Conservation (phyloP, 2,797 vertebrate genomes). For the Lepidocolaptes lacrymiger region DNA sequence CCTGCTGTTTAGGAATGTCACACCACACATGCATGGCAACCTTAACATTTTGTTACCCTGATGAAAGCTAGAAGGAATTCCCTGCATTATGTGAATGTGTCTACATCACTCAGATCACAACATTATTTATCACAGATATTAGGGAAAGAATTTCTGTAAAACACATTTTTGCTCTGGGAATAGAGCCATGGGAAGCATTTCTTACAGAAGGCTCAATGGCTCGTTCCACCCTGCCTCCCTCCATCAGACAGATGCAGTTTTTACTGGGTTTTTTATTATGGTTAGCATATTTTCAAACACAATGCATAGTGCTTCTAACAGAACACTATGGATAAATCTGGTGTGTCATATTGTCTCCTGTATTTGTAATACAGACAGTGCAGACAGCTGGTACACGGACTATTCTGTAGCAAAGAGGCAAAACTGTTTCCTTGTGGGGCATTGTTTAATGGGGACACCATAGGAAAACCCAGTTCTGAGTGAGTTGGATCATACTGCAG, state of each 20-base stretch:
- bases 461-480: not conserved
- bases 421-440: not conserved
- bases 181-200: not conserved
- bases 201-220: not conserved
- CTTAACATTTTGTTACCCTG: not conserved
- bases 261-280: not conserved
- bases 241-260: not conserved
- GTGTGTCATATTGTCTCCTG: not conserved
- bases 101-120: not conserved
- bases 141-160: not conserved
- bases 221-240: not conserved
- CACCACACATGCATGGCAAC: rapidly evolving
- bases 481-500: not conserved
- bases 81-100: not conserved
- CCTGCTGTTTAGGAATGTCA: not conserved
- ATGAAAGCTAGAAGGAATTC: not conserved
- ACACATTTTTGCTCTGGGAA: not conserved
- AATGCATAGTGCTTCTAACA: not conserved
- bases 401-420: not conserved
- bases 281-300: not conserved
- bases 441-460: not conserved
- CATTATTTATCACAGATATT: not conserved
- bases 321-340: not conserved
- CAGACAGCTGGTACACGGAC: not conserved
- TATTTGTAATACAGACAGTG: not conserved